Evolutionary conservation across 1,140 invertebrate genomes (phyloP).

Genomic region (Drosophila equinoxialis): DNA sequence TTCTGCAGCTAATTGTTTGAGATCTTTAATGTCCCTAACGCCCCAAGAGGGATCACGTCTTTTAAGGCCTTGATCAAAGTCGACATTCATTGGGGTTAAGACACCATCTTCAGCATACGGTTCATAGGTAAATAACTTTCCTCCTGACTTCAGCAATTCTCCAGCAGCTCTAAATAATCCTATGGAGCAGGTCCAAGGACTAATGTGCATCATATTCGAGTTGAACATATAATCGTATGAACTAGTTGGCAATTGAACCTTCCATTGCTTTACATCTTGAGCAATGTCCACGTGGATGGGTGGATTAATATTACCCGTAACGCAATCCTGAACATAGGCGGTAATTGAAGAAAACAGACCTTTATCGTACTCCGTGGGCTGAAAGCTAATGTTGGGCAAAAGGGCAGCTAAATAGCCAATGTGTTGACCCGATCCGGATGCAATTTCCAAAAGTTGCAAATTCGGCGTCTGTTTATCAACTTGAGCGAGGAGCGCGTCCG

Average conservation of each 20-base stretch:
- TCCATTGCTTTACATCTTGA: constrained; percentile 84
- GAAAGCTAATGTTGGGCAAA: constrained; percentile 89
- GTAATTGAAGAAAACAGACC: constrained; percentile 88
- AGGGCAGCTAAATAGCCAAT: constrained; percentile 89
- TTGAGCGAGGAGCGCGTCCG: constrained; percentile 88
- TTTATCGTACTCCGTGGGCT: constrained; percentile 90
- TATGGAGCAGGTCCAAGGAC: constrained; percentile 87
- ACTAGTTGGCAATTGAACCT: background rate
- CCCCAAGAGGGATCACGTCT: constrained; percentile 89
- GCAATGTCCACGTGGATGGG: constrained; percentile 88
- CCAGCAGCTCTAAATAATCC: constrained; percentile 89
- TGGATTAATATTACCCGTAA: constrained; percentile 87
- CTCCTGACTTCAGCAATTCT: constrained; percentile 87
- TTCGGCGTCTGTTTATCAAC: constrained; percentile 83
- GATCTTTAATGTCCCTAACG: constrained; percentile 89
- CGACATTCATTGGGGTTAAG: constrained; percentile 91
- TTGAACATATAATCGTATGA: constrained; percentile 90
- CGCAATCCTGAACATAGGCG: constrained; percentile 86
- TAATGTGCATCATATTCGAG: constrained; percentile 94
- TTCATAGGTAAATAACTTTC: constrained; percentile 92
- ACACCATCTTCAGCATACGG: constrained; percentile 90
- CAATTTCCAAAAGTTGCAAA: constrained; percentile 88
- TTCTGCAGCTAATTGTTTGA: constrained; percentile 87
- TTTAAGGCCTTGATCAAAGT: constrained; percentile 88
- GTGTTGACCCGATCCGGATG: constrained; percentile 94